phyloP scores from a whole-genome alignment of 2,113 vertebrate species.

The Carassius gibelio region DNA sequence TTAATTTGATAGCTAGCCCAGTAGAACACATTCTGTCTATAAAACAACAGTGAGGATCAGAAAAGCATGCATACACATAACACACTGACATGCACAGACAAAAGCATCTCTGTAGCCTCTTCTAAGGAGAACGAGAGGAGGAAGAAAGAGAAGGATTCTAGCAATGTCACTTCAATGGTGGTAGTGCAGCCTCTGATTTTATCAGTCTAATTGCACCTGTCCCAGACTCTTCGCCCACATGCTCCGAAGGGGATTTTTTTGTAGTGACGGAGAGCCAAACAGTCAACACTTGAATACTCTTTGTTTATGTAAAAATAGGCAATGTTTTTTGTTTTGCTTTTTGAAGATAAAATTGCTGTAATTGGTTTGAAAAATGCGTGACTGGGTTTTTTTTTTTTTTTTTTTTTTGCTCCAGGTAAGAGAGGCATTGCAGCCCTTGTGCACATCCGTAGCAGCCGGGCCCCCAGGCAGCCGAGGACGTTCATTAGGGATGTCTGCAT shows the following conservation, averaged over 20 bases:
- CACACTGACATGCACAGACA: conserved; percentile 12
- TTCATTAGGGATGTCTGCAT: conserved; percentile 59
- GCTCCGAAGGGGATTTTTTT: conserved; percentile 75
- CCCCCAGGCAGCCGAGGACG: conserved; percentile 44
- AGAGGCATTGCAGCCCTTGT: conserved; percentile 54
- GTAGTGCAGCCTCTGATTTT: conserved; percentile 73
- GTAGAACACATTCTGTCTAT: conserved; percentile 72
- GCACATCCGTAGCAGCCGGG: conserved; percentile 45
- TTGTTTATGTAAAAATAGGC: conserved; percentile 71
- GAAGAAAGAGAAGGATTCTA: conserved; percentile 43
- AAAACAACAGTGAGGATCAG: conserved; percentile 68
- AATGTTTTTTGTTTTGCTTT: conserved; percentile 61
- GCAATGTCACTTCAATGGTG: conserved; percentile 63
- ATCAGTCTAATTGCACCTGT: conserved; percentile 82
- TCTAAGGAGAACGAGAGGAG: neutral
- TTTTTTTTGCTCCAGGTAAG: conserved; percentile 63
- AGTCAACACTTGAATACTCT: conserved; percentile 73
- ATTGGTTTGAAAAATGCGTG: conserved; percentile 69
- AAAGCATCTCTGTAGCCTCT: conserved; percentile 13
- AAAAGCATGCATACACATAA: conserved; percentile 64
- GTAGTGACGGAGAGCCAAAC: conserved; percentile 64
- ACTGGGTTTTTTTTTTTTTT: conserved; percentile 53
- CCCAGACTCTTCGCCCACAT: conserved; percentile 67
- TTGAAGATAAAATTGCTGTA: conserved; percentile 68
- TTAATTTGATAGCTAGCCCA: conserved; percentile 73